These are phyloP conservation scores for Accipiter cooperii DNA, from an alignment of 2,113 vertebrate species.

Conservation along the genomic window DNA sequence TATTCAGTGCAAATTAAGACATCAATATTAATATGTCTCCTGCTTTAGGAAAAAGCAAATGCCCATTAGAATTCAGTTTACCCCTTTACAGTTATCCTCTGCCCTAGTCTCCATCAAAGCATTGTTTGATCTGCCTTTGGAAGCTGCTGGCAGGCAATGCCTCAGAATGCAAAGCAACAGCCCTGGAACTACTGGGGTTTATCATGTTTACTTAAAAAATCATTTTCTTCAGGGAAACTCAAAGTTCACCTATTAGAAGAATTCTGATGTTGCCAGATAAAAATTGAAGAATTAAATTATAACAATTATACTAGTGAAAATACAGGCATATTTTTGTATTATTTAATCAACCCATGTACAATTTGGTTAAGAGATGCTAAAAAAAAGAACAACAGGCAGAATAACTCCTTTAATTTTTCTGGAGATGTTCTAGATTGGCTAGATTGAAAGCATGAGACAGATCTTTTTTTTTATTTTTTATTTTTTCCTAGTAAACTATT, in stretches of 20 bases:
- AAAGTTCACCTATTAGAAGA: background rate
- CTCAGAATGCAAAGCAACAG: background rate
- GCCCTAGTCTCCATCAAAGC: background rate
- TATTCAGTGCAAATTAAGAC: background rate
- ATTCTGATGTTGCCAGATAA: background rate
- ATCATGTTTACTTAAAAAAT: background rate
- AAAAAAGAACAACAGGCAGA: background rate
- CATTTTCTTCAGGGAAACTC: background rate
- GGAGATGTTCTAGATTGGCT: background rate
- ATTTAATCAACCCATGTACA: background rate
- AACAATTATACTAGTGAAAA: background rate
- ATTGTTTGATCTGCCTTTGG: background rate
- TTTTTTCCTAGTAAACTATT: background rate
- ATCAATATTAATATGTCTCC: background rate
- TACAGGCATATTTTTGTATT: background rate
- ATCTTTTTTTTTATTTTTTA: background rate
- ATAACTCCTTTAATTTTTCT: background rate
- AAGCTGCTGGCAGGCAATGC: background rate
- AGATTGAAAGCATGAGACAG: background rate
- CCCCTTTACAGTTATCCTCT: background rate
- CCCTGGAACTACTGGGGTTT: background rate
- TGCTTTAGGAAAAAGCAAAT: background rate
- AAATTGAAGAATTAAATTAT: background rate
- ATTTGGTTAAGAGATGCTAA: background rate
- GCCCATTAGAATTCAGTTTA: background rate